Evolutionary conservation across 92 coral and sea anemone species (phyloP).

Genomic region (Parazoanthus atlanticus): DNA sequence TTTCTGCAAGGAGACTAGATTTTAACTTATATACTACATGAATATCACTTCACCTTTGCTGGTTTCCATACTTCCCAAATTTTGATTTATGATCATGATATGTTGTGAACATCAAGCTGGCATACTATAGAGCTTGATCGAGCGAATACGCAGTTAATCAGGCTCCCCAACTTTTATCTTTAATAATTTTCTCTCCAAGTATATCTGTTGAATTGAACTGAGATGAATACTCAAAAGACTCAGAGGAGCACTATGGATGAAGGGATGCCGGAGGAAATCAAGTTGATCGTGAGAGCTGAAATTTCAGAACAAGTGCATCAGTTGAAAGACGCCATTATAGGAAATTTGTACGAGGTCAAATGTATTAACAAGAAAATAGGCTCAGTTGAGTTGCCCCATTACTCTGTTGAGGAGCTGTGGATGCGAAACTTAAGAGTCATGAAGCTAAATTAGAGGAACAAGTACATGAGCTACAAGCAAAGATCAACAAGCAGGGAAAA

Average conservation of each 20-base stretch:
- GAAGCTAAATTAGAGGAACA: constrained; percentile 2
- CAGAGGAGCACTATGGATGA: background rate
- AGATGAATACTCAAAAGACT: background rate
- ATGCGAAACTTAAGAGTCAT: background rate
- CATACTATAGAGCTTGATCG: constrained; percentile 7
- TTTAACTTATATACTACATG: no score
- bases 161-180: background rate
- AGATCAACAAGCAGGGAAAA: background rate
- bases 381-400: background rate
- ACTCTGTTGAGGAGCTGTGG: background rate
- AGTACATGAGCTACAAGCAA: background rate
- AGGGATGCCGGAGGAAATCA: background rate
- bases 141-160: background rate
- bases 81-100: no score
- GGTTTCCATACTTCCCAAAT: no score
- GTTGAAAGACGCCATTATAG: background rate
- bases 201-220: background rate
- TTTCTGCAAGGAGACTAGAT: no score
- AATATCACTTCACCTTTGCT: no score
- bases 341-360: background rate
- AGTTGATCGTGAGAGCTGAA: background rate
- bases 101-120: no score
- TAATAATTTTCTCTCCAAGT: background rate
- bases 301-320: background rate
- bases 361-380: background rate